phyloP scores from a whole-genome alignment of 2,888 invertebrate species.

The Lepidocyrtinus sp. region DNA sequence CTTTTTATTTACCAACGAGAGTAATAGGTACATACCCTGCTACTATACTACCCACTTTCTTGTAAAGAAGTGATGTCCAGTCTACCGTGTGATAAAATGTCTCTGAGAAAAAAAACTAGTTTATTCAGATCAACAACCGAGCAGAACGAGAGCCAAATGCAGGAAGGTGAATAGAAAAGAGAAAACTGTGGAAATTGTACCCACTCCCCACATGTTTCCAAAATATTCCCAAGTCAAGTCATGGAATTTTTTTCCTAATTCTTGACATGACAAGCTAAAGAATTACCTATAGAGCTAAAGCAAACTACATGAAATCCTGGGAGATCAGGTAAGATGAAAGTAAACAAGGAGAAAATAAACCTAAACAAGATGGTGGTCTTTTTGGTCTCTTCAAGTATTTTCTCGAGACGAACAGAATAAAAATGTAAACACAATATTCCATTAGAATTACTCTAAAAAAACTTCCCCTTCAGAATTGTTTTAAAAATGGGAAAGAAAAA shows the following conservation, averaged over 20 bases:
- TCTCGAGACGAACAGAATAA: not conserved
- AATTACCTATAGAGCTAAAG: constrained; percentile 18
- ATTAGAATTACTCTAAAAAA: constrained; percentile 49
- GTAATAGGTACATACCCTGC: not conserved
- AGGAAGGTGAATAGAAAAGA: not conserved
- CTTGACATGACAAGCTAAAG: constrained; percentile 30
- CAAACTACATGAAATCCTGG: constrained; percentile 11
- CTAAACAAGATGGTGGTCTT: constrained; percentile 45
- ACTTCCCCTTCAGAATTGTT: constrained; percentile 15
- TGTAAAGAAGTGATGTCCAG: not conserved
- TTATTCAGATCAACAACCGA: constrained; percentile 44
- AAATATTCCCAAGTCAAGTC: constrained; percentile 47
- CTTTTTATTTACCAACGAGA: not conserved
- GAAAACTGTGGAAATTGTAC: not conserved
- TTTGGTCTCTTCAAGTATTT: constrained; percentile 9
- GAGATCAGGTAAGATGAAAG: constrained; percentile 45
- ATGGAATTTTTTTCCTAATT: constrained; percentile 54
- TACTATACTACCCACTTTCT: not conserved
- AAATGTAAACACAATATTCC: constrained; percentile 49
- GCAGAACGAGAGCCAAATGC: constrained; percentile 17
- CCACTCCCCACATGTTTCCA: not conserved
- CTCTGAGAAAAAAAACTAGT: constrained; percentile 27
- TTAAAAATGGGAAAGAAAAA: constrained; percentile 7
- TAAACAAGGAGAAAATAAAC: constrained; percentile 41
- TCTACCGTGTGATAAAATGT: constrained; percentile 38